phyloP scores from a whole-genome alignment of 2,888 invertebrate genomes.

The Athalia cordata region DNA sequence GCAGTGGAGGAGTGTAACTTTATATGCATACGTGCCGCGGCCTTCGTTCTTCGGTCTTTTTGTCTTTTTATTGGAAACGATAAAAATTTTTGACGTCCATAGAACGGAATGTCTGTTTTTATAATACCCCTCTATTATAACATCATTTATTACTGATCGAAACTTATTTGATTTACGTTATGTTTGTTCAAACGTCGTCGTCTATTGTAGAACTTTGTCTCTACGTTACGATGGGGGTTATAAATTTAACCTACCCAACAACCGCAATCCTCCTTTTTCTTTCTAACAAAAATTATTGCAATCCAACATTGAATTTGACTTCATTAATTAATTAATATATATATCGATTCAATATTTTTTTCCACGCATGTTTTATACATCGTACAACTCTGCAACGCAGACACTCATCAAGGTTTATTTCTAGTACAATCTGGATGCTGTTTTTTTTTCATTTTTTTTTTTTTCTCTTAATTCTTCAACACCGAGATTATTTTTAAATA shows the following conservation, averaged over 20 bases:
- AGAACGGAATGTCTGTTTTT: background rate
- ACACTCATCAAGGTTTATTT: too few species aligned
- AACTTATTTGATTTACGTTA: background rate
- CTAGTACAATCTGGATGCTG: too few species aligned
- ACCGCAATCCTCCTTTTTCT: background rate
- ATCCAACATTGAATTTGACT: too few species aligned
- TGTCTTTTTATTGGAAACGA: slow-evolving; percentile 14
- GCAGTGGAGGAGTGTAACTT: background rate
- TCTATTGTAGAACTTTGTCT: slow-evolving; percentile 23
- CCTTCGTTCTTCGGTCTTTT: background rate
- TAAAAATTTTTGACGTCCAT: background rate
- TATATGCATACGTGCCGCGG: too few species aligned
- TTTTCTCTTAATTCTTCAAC: background rate
- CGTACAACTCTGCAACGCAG: too few species aligned
- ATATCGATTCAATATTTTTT: too few species aligned
- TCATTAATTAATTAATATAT: too few species aligned
- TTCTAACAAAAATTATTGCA: too few species aligned
- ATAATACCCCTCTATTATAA: too few species aligned
- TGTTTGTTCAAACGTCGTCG: slow-evolving; percentile 18
- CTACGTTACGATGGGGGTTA: slow-evolving; percentile 1
- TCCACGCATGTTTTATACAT: too few species aligned
- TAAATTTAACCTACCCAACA: background rate
- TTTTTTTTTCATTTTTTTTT: too few species aligned
- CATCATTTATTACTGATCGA: background rate
- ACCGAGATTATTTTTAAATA: background rate